Percentiles rank a stretch among this genome's conserved stretches.
Evolutionary conservation across 1,140 invertebrate genomes (phyloP).

Genomic region (Tetraneura akinire): DNA sequence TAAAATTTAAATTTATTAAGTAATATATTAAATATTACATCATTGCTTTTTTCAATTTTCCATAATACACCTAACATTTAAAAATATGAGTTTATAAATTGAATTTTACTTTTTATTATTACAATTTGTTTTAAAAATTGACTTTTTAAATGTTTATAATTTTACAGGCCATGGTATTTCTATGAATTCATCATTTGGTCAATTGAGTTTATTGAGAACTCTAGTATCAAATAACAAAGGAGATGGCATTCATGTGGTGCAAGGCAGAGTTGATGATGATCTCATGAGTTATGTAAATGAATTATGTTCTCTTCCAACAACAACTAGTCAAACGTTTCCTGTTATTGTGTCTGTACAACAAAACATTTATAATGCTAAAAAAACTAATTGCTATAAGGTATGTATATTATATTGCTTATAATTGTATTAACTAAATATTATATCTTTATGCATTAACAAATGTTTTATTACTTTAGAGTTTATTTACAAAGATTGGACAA

Average conservation of each 20-base stretch:
- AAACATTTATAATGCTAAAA: conserved; percentile 64
- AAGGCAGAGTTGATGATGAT: conserved; percentile 44
- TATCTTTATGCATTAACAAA: neutral
- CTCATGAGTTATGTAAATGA: conserved; percentile 65
- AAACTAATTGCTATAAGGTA: conserved; percentile 48
- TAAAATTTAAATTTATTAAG: conserved; percentile 51
- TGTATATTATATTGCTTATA: neutral
- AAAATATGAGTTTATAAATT: too few species aligned
- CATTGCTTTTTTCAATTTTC: too few species aligned
- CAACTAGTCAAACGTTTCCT: conserved; percentile 78
- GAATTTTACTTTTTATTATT: too few species aligned
- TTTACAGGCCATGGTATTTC: conserved; percentile 43
- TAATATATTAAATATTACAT: neutral
- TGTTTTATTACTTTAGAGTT: conserved; percentile 9
- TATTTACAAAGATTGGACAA: conserved; percentile 42
- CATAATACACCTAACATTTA: too few species aligned
- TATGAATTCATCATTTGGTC: conserved; percentile 49
- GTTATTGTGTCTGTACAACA: conserved; percentile 76
- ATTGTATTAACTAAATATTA: neutral
- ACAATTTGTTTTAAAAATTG: too few species aligned
- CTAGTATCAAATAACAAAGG: conserved; percentile 69
- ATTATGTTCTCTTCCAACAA: conserved; percentile 77
- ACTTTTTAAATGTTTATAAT: neutral
- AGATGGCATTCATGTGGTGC: conserved; percentile 49
- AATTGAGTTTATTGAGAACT: conserved; percentile 36